These are phyloP conservation scores for Colletes collaris DNA, from an alignment of 2,888 invertebrate species.

Conservation along the genomic window DNA sequence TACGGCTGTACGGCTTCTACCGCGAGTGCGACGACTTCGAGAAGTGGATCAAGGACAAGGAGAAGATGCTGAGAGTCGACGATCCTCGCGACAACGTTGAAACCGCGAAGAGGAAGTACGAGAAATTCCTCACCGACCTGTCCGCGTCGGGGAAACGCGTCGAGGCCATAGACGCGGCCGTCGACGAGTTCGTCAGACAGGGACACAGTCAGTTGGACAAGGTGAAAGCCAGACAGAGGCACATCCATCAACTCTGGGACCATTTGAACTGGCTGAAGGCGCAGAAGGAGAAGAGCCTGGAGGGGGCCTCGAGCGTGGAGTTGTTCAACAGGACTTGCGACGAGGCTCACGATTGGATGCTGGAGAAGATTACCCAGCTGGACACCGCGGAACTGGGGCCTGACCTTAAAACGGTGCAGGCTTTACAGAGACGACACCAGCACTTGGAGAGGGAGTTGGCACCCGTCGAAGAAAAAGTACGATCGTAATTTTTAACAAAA, in stretches of 20 bases:
- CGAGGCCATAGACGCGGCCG: conserved; percentile 94
- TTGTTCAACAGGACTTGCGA: conserved; percentile 97
- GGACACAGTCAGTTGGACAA: conserved; percentile 95
- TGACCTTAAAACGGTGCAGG: conserved; percentile 95
- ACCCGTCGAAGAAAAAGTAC: conserved; percentile 97
- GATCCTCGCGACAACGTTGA: conserved; percentile 95
- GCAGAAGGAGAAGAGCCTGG: conserved; percentile 95
- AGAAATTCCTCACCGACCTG: conserved; percentile 97
- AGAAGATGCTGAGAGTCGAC: conserved; percentile 92
- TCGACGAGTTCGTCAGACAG: conserved; percentile 92
- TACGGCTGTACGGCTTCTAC: conserved; percentile 96
- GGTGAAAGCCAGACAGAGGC: conserved; percentile 89
- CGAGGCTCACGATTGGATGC: conserved; percentile 98
- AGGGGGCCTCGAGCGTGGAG: conserved; percentile 97
- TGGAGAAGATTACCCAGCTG: conserved; percentile 96
- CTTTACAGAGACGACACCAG: conserved; percentile 95
- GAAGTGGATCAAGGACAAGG: conserved; percentile 98
- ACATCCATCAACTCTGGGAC: conserved; percentile 95
- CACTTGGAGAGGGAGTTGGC: conserved; percentile 97
- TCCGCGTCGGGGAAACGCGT: conserved; percentile 96
- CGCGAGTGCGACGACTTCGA: conserved; percentile 99
- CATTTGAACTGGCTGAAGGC: conserved; percentile 92
- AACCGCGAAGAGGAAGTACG: conserved; percentile 96
- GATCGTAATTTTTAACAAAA: conserved; percentile 71
- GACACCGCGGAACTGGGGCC: conserved; percentile 91